phyloP scores from a whole-genome alignment of 30 jellyfish, hydroid and myxozoan species.

The Aurelia sp. region DNA sequence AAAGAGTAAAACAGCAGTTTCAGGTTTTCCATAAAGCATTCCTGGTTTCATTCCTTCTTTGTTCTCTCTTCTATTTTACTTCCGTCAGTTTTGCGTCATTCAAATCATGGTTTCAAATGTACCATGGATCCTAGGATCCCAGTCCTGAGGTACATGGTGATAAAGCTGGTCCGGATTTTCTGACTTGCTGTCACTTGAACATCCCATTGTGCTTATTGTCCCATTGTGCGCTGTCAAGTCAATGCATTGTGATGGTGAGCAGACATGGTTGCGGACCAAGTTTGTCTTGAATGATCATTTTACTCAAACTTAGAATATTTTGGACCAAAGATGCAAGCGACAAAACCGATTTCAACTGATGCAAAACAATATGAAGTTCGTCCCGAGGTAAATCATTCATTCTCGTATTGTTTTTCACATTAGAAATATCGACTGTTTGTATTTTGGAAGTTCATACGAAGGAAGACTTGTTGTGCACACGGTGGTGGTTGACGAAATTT shows the following conservation, averaged over 20 bases:
- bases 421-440: neutral
- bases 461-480: neutral
- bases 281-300: neutral
- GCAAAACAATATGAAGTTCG: conserved; percentile 61
- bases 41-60: too few relatives aligned
- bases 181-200: neutral
- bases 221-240: conserved; percentile 29
- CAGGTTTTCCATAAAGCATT: too few relatives aligned
- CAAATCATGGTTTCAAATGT: too few relatives aligned
- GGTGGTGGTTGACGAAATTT: neutral
- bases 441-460: neutral
- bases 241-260: conserved; percentile 41
- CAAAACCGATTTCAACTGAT: conserved; percentile 45
- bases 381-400: conserved; percentile 51
- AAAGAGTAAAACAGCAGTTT: too few relatives aligned
- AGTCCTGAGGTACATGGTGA: too few relatives aligned
- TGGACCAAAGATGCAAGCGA: conserved; percentile 61
- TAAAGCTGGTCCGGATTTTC: conserved; percentile 39
- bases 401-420: neutral
- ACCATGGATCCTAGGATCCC: too few relatives aligned
- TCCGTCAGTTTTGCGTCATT: too few relatives aligned
- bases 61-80: too few relatives aligned
- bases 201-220: conserved; percentile 20
- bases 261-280: conserved; percentile 17
- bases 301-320: conserved; percentile 9